Evolutionary conservation across 2,888 invertebrate species (phyloP), one percentile per base, ranked within the genome.

Genomic region (Heliothis peltigera): DNA sequence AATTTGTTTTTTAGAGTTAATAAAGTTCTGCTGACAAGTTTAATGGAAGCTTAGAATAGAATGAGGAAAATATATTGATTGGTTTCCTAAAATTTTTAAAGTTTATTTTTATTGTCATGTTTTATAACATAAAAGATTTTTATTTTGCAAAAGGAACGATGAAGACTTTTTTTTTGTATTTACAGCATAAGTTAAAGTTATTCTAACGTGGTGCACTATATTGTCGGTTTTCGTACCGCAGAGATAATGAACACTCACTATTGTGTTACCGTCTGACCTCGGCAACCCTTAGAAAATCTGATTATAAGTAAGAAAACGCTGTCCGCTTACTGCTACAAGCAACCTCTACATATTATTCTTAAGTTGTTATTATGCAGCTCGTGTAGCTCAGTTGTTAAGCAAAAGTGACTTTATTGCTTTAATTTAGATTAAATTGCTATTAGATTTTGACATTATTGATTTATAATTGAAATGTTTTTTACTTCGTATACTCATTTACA

Each of bases 251-350:
- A 68, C 64, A 32, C 53, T 44, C 68, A 71, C 54, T 68, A 68
- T 69, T 71, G 68, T 71, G 64, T 69, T 69, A 55, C 71, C 42
- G 55, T 6, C 68, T 59, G 71, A 68, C 64, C 71, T 32, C 39
- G 32, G 39, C 46, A 28, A 56, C 55, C 68, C 35, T 71, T 25
- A 47, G 42, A 22, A 47, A 35, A 35, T 25, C n/a, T 39, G 55
- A 35, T 64, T 56, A 47, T 43, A 42, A 32, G 44, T 7, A 25
- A 22, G 44, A 56, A 71, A 54, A 69, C 64, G 46, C 46, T 71
- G 71, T 64, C 68, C 32, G 18, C 10, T 42, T 25, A 67, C 53
- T 51, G 71, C 25, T 39, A 19, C 22, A 54, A 54, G 54, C 49
- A 51, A 70, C n/a, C n/a, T n/a, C n/a, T 42, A 64, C 25, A 43